A percentile compares a stretch with the other conserved stretches of the same genome.
Evolutionary conservation across 92 coral and sea anemone species (phyloP).

Genomic region (Palythoa heliodiscus): DNA sequence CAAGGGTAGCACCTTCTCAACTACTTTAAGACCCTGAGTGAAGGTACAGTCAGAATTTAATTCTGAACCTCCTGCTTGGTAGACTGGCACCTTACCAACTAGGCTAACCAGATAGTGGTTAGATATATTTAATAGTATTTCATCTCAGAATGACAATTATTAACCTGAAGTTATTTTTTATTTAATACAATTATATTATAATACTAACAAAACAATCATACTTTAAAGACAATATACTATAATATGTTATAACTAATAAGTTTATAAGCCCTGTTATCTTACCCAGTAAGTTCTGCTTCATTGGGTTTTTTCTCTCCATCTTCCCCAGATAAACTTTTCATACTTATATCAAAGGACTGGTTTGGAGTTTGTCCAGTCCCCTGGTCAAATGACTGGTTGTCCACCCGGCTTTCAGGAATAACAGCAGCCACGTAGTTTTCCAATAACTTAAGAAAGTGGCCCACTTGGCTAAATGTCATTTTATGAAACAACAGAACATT

Average conservation of each 20-base stretch:
- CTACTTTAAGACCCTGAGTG: too few relatives aligned
- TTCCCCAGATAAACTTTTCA: constrained; percentile 28
- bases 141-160: too few relatives aligned
- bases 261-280: neutral
- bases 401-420: neutral
- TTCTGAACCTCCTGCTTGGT: too few relatives aligned
- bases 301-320: constrained; percentile 4
- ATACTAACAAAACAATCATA: too few relatives aligned
- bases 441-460: constrained; percentile 73
- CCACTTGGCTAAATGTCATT: constrained; percentile 92
- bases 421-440: constrained; percentile 53
- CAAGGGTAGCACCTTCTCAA: too few relatives aligned
- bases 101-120: too few relatives aligned
- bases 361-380: neutral
- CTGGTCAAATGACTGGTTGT: neutral
- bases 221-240: too few relatives aligned
- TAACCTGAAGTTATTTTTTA: too few relatives aligned
- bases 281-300: neutral
- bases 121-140: too few relatives aligned
- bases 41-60: too few relatives aligned
- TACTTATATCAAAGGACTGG: constrained; percentile 31
- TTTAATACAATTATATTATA: too few relatives aligned
- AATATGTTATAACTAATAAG: neutral
- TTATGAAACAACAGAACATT: constrained; percentile 82
- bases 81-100: too few relatives aligned